Evolutionary conservation across 35 echinoderm and acorn worm genomes (phyloP), one percentile per base, ranked within the genome.

Genomic region (Apostichopus californicus): DNA sequence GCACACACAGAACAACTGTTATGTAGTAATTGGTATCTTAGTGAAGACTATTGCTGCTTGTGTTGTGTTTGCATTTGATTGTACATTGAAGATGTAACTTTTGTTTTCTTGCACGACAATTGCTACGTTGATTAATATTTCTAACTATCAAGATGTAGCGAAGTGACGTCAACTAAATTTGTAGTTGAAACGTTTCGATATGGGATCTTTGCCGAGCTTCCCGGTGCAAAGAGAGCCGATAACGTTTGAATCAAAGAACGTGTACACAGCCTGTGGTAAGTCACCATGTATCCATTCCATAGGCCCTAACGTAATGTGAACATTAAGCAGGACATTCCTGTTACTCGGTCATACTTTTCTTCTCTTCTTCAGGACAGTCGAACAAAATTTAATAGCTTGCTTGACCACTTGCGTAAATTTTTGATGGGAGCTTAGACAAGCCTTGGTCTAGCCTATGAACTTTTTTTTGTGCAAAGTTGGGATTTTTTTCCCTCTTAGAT

Each of bases 161-260:
- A 68, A 46, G 34, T 46, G 34, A 46, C 34, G 34, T 3, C 34
- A 46, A 46, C 3, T 46, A 46, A 46, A 46, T 46, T 46, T 46
- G 34, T 46, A 46, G 34, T 46, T 3, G 34, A 46, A 46, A 46
- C 34, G 34, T 46, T 46, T 18, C 64, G 64, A 11, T 56, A 92
- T 92, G 90, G 90, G 90, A 78, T 18, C 17, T n/a, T 18, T 77
- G 54, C 78, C 78, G 5, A 82, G 75, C 26, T 92, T 92, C 59
- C 90, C 90, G 9, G 79, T 92, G 34, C 26, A 92, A 57, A 92
- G 57, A 77, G 5, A 52, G 34, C 90, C 90, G 60, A 58, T 66
- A 65, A 83, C 78, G 9, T 92, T 92, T 61, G 90, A 81, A 66
- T 56, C 20, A 59, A 54, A 24, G 15, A 10, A 24, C 26, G 13